These are phyloP conservation scores for Poecilia gillii DNA, from an alignment of 2,797 vertebrate species.

Conservation along the genomic window DNA sequence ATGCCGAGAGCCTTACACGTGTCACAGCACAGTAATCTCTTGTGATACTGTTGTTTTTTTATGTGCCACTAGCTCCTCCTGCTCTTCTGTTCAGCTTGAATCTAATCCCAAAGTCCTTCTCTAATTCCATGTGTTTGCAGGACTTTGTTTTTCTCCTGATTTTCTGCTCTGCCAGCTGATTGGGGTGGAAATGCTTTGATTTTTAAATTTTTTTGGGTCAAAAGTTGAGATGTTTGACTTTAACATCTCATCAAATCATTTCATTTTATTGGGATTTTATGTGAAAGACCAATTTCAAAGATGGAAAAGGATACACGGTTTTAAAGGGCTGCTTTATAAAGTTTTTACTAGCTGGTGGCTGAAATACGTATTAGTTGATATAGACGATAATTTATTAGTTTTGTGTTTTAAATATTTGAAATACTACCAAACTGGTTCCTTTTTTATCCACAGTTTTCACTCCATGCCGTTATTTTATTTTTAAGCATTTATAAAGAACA, in stretches of 20 bases:
- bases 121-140: conserved; percentile 13
- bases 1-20: neutral
- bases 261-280: neutral
- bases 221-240: neutral
- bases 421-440: too few species aligned
- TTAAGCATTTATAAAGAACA: too few species aligned
- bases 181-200: neutral
- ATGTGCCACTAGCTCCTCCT: neutral
- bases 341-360: neutral
- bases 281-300: neutral
- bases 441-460: too few species aligned
- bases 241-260: neutral
- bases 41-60: neutral
- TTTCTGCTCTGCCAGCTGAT: conserved; percentile 2
- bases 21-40: neutral
- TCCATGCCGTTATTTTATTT: too few species aligned
- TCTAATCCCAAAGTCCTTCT: conserved; percentile 8
- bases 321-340: neutral
- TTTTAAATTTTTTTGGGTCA: too few species aligned
- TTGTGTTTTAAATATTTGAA: too few species aligned
- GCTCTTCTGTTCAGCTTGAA: neutral
- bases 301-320: neutral
- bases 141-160: conserved; percentile 8
- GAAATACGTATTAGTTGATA: too few species aligned
- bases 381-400: too few species aligned